phyloP scores from a whole-genome alignment of 1,140 invertebrate species.

The Drosophila ohnishii region DNA sequence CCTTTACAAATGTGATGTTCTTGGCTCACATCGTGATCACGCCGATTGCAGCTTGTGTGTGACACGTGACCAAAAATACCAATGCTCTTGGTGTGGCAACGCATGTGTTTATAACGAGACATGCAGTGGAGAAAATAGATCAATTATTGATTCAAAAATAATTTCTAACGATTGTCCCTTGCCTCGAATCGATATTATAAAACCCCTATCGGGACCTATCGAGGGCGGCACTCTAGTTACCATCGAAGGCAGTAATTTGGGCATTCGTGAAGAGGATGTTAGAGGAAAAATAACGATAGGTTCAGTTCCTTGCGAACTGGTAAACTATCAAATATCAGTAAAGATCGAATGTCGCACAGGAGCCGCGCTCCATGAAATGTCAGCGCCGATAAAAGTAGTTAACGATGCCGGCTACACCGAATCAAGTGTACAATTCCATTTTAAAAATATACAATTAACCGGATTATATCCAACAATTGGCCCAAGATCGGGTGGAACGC shows the following conservation, averaged over 20 bases:
- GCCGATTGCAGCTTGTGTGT: constrained; percentile 97
- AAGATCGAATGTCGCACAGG: constrained; percentile 94
- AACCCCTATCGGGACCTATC: constrained; percentile 95
- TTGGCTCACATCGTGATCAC: constrained; percentile 95
- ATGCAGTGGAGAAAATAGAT: constrained; percentile 83
- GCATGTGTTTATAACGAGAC: constrained; percentile 93
- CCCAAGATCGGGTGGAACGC: constrained; percentile 96
- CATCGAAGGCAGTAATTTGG: constrained; percentile 97
- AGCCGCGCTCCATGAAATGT: constrained; percentile 88
- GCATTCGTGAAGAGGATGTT: constrained; percentile 94
- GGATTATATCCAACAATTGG: constrained; percentile 93
- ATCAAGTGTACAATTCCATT: constrained; percentile 94
- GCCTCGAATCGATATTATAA: constrained; percentile 97
- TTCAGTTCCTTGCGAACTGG: constrained; percentile 92
- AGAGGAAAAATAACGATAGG: constrained; percentile 95
- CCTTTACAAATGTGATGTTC: constrained; percentile 96
- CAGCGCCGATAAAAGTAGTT: constrained; percentile 93
- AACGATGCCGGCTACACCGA: constrained; percentile 95
- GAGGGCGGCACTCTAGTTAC: constrained; percentile 98
- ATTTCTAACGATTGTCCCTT: constrained; percentile 93
- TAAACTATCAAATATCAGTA: constrained; percentile 96
- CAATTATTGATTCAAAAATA: constrained; percentile 4
- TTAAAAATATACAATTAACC: constrained; percentile 92
- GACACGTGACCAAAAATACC: constrained; percentile 92
- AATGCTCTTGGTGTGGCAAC: constrained; percentile 96